A percentile compares a stretch with the other conserved stretches of the same genome.
These are phyloP conservation scores for Hyperoplus immaculatus DNA, from an alignment of 2,797 vertebrate species.

Conservation along the genomic window DNA sequence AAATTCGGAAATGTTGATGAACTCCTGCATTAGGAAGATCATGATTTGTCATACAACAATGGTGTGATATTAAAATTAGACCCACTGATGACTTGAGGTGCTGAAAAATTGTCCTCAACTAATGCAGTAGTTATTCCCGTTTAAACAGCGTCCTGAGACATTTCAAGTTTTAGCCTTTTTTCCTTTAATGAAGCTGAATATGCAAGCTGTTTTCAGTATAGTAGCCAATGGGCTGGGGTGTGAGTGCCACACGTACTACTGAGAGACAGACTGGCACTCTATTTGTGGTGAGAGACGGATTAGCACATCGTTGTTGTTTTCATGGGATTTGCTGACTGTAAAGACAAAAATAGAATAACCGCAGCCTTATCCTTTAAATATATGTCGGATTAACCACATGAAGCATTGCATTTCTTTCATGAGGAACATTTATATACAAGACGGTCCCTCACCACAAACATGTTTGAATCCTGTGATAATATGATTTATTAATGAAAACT, in stretches of 20 bases:
- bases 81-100: neutral
- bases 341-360: neutral
- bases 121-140: neutral
- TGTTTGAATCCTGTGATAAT: neutral
- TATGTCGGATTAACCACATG: neutral
- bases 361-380: neutral
- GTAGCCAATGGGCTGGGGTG: neutral
- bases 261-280: neutral
- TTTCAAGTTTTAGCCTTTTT: neutral
- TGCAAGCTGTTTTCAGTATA: neutral
- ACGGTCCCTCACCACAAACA: neutral
- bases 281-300: no score
- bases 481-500: neutral
- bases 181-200: neutral
- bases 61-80: slow-evolving; percentile 3
- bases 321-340: neutral
- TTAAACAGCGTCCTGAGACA: neutral
- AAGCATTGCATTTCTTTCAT: neutral
- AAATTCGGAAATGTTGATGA: neutral
- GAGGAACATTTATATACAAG: neutral
- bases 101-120: slow-evolving; percentile 6
- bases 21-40: neutral
- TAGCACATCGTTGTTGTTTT: neutral
- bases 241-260: neutral
- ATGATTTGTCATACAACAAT: neutral